Evolutionary conservation across 2,797 vertebrate genomes (phyloP), one percentile per base, ranked within the genome.

Genomic region (Orestias chungarensis): DNA sequence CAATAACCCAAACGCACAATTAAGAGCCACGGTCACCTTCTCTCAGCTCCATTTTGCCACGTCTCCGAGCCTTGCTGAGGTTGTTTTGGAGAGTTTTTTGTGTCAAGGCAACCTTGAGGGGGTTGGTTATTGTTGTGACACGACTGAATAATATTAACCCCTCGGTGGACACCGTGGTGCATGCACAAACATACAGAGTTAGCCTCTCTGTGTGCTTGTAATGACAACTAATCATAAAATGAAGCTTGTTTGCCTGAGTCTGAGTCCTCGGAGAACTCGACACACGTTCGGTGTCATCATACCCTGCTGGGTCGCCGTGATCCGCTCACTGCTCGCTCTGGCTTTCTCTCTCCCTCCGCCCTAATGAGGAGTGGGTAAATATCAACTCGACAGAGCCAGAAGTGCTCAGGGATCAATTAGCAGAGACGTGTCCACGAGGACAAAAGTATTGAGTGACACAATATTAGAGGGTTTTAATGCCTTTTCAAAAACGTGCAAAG

Each of bases 331-430:
- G 49, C 46, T 84, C 33, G 0, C 31, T 70, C 46, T 84, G 29
- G 0, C 31, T 70, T 46, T 82, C 67, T 73, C 70, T 46, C 42
- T 40, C 23, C n/a, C 38, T 44, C 43, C 3, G 5, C 50, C 27
- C 65, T 90, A 89, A 92, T 91, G 89, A 93, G 79, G 82, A 55
- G 61, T 25, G 3, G 69, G 68, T 70, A 86, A 84, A 75, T 67
- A 79, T 82, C 84, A 86, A 49, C 78, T 59, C 71, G 72, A 85
- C 75, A 84, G 86, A 91, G 87, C 83, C 79, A 83, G 33, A 62
- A 71, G 82, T 52, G 85, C 84, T 83, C 75, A 40, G 89, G 91
- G 89, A 91, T 93, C 86, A 89, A 83, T 92, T 93, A 91, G 83
- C 79, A 69, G 46, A 49, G 54, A 68, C 79, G 73, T 73, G 82